These are phyloP conservation scores for Gouania willdenowi DNA, from an alignment of 2,797 vertebrate species.

Conservation along the genomic window DNA sequence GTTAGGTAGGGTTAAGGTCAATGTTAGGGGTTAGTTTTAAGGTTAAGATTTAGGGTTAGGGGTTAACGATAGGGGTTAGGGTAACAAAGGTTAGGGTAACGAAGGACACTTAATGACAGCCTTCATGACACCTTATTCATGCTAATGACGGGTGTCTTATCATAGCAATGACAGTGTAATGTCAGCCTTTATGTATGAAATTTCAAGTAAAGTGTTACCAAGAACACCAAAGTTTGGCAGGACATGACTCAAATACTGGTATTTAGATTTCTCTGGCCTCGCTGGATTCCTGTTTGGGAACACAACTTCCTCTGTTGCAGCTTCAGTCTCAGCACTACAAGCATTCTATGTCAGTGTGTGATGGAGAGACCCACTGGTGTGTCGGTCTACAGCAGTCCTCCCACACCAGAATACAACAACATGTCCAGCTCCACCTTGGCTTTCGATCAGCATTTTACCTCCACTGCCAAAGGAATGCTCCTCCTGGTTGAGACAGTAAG, in stretches of 20 bases:
- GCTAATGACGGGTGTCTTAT: too few relatives aligned
- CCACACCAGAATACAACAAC: conserved; percentile 41
- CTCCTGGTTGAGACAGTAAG: conserved; percentile 72
- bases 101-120: too few relatives aligned
- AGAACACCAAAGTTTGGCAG: too few relatives aligned
- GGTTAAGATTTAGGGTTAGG: too few relatives aligned
- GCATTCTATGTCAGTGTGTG: conserved; percentile 19
- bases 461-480: conserved; percentile 54
- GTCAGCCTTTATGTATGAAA: too few relatives aligned
- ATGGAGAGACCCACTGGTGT: conserved; percentile 58
- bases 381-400: conserved; percentile 20
- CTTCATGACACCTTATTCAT: too few relatives aligned
- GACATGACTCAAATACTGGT: not conserved
- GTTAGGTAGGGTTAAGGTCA: too few relatives aligned
- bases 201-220: too few relatives aligned
- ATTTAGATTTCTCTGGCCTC: conserved; percentile 27
- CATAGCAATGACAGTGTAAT: too few relatives aligned
- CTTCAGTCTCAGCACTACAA: conserved; percentile 3
- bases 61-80: too few relatives aligned
- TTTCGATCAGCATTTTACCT: conserved; percentile 62
- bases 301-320: conserved; percentile 45
- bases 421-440: conserved; percentile 61
- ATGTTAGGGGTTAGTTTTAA: too few relatives aligned
- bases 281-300: conserved; percentile 46
- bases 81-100: too few relatives aligned